Percentiles rank a stretch among this genome's conserved stretches.
phyloP scores from a whole-genome alignment of 2,888 invertebrate genomes.

The Antitype chi region DNA sequence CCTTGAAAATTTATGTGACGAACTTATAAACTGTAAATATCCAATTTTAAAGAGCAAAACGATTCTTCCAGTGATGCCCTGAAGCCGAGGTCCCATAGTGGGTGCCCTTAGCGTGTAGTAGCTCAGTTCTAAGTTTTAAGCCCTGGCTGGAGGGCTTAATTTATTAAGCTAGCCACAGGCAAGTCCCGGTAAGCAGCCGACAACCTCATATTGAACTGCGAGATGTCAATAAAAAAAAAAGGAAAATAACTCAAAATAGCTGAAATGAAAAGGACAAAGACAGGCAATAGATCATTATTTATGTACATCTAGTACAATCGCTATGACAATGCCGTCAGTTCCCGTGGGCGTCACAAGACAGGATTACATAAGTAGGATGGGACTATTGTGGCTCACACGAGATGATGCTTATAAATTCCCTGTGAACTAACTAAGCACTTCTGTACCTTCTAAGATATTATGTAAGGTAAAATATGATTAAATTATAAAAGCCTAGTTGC shows the following conservation, averaged over 20 bases:
- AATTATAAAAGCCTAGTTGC: background rate
- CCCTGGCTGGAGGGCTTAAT: too few relatives aligned
- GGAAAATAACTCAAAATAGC: background rate
- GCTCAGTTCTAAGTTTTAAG: too few relatives aligned
- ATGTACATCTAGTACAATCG: conserved; percentile 28
- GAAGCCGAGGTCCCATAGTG: too few relatives aligned
- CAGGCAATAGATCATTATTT: conserved; percentile 42
- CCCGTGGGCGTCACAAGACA: conserved; percentile 28
- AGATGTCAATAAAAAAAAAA: background rate
- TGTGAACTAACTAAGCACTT: conserved; percentile 20
- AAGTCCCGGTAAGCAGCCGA: too few relatives aligned
- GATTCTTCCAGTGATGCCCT: too few relatives aligned
- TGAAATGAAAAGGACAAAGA: conserved; percentile 4
- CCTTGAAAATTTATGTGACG: too few relatives aligned
- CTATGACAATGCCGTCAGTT: conserved; percentile 25
- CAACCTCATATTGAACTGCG: too few relatives aligned
- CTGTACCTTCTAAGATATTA: conserved; percentile 5
- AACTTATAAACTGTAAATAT: too few relatives aligned
- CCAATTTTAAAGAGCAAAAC: background rate
- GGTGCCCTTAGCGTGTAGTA: too few relatives aligned
- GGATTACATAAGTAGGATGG: conserved; percentile 38
- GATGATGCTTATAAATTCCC: conserved; percentile 27
- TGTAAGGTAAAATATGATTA: background rate
- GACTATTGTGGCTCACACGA: conserved; percentile 25
- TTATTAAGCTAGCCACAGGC: too few relatives aligned